These are phyloP conservation scores for Endomychus coccineus DNA, from an alignment of 2,888 invertebrate genomes.

Conservation along the genomic window DNA sequence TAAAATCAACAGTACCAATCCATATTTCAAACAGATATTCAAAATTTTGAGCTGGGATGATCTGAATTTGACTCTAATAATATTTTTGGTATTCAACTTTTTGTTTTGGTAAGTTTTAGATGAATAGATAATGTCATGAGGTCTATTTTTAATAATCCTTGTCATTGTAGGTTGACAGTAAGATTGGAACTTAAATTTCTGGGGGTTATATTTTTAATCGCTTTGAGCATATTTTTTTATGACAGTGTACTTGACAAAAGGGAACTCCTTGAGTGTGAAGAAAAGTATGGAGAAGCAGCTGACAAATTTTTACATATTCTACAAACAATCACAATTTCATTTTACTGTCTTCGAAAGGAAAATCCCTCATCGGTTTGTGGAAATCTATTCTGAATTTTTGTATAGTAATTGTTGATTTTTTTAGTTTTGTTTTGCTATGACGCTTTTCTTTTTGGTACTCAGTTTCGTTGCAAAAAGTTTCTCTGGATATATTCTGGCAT, in stretches of 20 bases:
- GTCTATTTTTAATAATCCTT: not conserved
- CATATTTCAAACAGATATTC: not conserved
- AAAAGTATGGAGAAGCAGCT: not conserved
- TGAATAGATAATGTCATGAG: not conserved
- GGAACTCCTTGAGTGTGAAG: not conserved
- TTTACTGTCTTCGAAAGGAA: not conserved
- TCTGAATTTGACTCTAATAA: slow-evolving; percentile 1
- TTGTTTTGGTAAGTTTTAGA: not conserved
- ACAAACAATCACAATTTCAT: not conserved
- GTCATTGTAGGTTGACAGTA: slow-evolving; percentile 2
- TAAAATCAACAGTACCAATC: not conserved
- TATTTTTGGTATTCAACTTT: slow-evolving; percentile 1
- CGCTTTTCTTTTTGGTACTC: slow-evolving; percentile 34
- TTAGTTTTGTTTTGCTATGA: slow-evolving; percentile 40
- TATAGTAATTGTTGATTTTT: slow-evolving; percentile 20
- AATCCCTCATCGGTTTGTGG: slow-evolving; percentile 2
- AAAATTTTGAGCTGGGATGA: not conserved
- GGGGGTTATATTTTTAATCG: not conserved
- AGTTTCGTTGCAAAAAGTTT: slow-evolving; percentile 37
- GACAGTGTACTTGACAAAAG: not conserved
- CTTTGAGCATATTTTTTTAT: not conserved
- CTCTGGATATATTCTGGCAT: slow-evolving; percentile 36
- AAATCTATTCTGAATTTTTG: slow-evolving; percentile 3
- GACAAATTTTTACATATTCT: not conserved
- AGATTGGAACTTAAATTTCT: not conserved